These are phyloP conservation scores for Hestina assimilis DNA, from an alignment of 1,140 invertebrate species.

Conservation along the genomic window DNA sequence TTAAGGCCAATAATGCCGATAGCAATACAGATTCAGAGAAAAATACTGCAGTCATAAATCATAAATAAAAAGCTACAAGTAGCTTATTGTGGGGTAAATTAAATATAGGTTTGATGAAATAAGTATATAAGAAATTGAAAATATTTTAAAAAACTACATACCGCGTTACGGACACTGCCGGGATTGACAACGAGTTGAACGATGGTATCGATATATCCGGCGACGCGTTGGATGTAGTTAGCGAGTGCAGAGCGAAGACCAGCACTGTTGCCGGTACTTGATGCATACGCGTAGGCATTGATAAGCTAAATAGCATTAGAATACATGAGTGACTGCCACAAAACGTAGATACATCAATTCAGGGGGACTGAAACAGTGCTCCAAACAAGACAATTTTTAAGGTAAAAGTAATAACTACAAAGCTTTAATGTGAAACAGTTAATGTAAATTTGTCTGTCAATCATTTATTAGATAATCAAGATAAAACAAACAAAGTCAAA, in stretches of 20 bases:
- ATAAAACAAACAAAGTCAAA: neutral
- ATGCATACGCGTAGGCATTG: conserved; percentile 33
- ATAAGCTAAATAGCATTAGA: conserved; percentile 32
- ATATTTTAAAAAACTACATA: neutral
- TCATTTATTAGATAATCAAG: neutral
- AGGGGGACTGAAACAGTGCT: too few relatives aligned
- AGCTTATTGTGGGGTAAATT: too few relatives aligned
- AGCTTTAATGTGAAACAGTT: too few relatives aligned
- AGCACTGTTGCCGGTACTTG: conserved; percentile 32
- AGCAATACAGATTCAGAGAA: too few relatives aligned
- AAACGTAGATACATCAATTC: neutral
- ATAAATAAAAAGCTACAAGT: too few relatives aligned
- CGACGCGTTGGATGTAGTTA: conserved; percentile 26
- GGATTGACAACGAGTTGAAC: conserved; percentile 39
- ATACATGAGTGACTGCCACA: neutral
- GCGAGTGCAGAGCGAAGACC: conserved; percentile 31
- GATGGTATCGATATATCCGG: conserved; percentile 37
- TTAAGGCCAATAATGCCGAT: too few relatives aligned
- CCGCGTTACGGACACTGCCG: conserved; percentile 18
- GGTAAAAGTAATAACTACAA: too few relatives aligned
- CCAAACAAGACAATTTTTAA: too few relatives aligned
- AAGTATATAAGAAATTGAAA: neutral
- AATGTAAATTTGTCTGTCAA: too few relatives aligned
- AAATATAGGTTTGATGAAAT: too few relatives aligned
- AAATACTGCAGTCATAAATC: too few relatives aligned